A percentile compares a stretch with the other conserved stretches of the same genome.
Evolutionary conservation across 2,888 invertebrate genomes (phyloP).

Genomic region (Ptychoptera albimana): DNA sequence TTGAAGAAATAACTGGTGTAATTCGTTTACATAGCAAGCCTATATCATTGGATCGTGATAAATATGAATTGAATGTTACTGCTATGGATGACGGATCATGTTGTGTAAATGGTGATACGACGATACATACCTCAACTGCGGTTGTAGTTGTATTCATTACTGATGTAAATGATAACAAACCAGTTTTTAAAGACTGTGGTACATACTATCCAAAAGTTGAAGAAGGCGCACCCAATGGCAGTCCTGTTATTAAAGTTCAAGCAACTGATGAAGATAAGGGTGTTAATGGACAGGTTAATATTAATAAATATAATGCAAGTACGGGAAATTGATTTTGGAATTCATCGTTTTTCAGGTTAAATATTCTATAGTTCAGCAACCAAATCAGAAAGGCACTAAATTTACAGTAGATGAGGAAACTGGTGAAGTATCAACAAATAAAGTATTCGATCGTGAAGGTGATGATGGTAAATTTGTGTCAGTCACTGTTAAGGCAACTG

Average conservation of each 20-base stretch:
- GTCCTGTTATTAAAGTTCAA: conserved; percentile 83
- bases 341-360: conserved; percentile 40
- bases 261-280: conserved; percentile 95
- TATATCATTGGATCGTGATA: conserved; percentile 78
- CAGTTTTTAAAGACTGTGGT: conserved; percentile 84
- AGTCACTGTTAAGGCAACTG: conserved; percentile 93
- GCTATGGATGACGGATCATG: conserved; percentile 97
- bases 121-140: conserved; percentile 84
- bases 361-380: conserved; percentile 93
- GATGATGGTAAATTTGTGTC: conserved; percentile 94
- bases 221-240: conserved; percentile 87
- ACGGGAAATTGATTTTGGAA: background rate
- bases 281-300: conserved; percentile 62
- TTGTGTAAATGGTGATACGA: conserved; percentile 75
- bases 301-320: background rate
- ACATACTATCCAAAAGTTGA: conserved; percentile 88
- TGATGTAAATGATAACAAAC: conserved; percentile 94
- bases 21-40: conserved; percentile 77
- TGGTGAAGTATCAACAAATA: conserved; percentile 87
- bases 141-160: conserved; percentile 94
- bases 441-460: conserved; percentile 92
- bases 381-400: conserved; percentile 86
- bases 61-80: conserved; percentile 91
- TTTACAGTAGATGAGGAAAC: conserved; percentile 92
- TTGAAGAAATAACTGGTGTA: conserved; percentile 89